Evolutionary conservation across 2,797 vertebrate species (phyloP).

Genomic region (Delichon dasypus): DNA sequence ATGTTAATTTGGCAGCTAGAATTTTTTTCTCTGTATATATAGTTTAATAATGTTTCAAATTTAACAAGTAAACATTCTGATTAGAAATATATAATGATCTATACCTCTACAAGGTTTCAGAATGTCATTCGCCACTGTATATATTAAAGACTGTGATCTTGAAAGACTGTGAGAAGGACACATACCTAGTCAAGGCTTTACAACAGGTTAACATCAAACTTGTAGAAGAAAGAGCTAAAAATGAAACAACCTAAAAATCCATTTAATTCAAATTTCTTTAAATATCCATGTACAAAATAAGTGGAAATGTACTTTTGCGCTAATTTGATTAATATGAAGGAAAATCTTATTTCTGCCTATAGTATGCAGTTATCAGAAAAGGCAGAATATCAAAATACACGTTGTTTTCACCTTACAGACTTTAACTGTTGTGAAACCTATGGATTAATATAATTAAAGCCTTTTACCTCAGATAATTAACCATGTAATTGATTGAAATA

Average conservation of each 20-base stretch:
- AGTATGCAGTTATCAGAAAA: background rate
- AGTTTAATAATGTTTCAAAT: background rate
- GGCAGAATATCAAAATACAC: background rate
- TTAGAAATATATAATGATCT: background rate
- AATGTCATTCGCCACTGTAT: background rate
- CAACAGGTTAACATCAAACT: background rate
- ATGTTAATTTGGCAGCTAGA: background rate
- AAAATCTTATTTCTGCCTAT: background rate
- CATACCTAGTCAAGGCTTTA: fast-evolving
- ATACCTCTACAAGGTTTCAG: background rate
- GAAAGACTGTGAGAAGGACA: background rate
- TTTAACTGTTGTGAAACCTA: background rate
- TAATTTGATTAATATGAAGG: background rate
- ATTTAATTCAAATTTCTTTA: background rate
- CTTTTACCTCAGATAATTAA: background rate
- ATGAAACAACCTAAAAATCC: background rate
- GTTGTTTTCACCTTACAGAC: background rate
- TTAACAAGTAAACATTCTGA: background rate
- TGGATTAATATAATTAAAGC: background rate
- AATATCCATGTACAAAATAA: background rate
- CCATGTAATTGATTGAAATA: background rate
- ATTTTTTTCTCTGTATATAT: background rate
- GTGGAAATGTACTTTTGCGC: background rate
- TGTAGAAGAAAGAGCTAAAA: background rate
- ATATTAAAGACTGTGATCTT: background rate